These are phyloP conservation scores for Melanotaenia nigrans DNA, from an alignment of 2,797 vertebrate genomes.

Conservation along the genomic window DNA sequence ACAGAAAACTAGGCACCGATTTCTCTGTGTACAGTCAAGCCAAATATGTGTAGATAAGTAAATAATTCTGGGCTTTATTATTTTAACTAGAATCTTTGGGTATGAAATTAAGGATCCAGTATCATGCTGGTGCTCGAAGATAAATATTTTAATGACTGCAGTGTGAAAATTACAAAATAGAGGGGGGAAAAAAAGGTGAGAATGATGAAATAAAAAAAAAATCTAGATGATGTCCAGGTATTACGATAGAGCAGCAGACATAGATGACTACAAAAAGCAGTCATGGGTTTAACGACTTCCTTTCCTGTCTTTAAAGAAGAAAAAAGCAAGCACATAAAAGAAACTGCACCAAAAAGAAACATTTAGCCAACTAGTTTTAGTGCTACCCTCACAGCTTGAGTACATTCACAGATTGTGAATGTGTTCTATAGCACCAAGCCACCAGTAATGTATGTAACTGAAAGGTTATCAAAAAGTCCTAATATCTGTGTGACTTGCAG, in stretches of 20 bases:
- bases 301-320: neutral
- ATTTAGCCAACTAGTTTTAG: slow-evolving; percentile 21
- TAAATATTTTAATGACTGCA: neutral
- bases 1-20: slow-evolving; percentile 30
- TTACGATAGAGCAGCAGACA: neutral
- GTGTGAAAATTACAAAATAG: no score
- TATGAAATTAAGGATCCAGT: neutral
- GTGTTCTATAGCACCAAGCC: neutral
- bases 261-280: slow-evolving; percentile 24
- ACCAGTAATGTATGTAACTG: neutral
- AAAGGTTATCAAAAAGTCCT: neutral
- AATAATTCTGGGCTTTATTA: slow-evolving; percentile 4
- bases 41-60: neutral
- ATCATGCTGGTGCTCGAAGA: neutral
- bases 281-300: neutral
- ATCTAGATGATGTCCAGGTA: slow-evolving; percentile 32
- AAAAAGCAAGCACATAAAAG: neutral
- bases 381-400: slow-evolving; percentile 4
- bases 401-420: slow-evolving; percentile 1
- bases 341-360: slow-evolving; percentile 18
- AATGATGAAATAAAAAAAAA: slow-evolving; percentile 34
- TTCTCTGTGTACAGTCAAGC: slow-evolving; percentile 6
- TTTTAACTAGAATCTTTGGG: neutral
- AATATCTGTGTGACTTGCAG: slow-evolving; percentile 8
- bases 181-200: neutral